Evolutionary conservation across 53 echinoderm and acorn worm genomes (phyloP), one percentile per base, ranked within the genome.

Genomic region (Astropecten irregularis): DNA sequence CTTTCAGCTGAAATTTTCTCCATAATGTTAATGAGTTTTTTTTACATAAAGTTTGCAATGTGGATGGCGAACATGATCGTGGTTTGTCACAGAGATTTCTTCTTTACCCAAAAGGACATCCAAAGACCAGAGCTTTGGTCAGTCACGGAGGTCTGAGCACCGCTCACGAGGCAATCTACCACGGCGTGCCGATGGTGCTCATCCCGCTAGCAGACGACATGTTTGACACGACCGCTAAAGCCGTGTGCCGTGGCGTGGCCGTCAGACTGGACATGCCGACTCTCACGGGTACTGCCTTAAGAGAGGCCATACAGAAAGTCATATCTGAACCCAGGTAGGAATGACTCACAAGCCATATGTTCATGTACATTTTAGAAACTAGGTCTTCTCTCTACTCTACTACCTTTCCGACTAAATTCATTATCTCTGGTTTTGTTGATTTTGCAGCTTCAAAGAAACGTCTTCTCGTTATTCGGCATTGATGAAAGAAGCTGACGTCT

Each of bases 221-320:
- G 74, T 74, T 74, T 18, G 55, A 74, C 35, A 57, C 56, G 19
- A 40, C 74, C 1, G 27, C 26, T 13, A 36, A 35, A 6, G 58
- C 57, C n/a, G 74, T 74, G 56, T 74, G 74, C 51, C 36, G 74
- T 26, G 74, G 74, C 21, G 42, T 74, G 57, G 74, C 74, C 22
- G 34, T 52, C 39, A 55, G 21, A 20, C 56, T 74, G 11, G 20
- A 37, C 26, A 74, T 74, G 74, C 74, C 74, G 14, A 74, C 74
- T 40, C 55, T 74, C 14, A 74, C 74, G 6, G 74, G 74, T 22
- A 23, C 0, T 9, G 26, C 56, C 39, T 1, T 74, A 25, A 27
- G 34, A 22, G 74, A 57, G 3, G 53, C 74, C 4, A 57, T 74
- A 15, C 22, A 74, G 27, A 40, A 37, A 27, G 25, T 74, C 4